These are phyloP conservation scores for Napeogenes sylphis DNA, from an alignment of 2,888 invertebrate genomes.

Conservation along the genomic window DNA sequence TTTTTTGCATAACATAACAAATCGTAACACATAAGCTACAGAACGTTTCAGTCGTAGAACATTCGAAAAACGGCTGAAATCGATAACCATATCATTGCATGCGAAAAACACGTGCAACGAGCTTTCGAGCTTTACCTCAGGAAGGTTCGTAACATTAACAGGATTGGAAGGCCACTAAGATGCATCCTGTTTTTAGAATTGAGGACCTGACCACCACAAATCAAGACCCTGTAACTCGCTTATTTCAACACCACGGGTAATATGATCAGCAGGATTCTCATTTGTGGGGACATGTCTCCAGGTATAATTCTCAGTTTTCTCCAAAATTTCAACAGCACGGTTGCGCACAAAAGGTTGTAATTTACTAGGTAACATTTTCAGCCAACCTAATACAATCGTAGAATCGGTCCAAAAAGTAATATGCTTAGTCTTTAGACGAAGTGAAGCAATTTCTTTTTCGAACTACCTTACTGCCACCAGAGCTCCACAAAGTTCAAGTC, in stretches of 20 bases:
- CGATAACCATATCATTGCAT: slow-evolving; percentile 4
- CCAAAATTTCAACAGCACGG: slow-evolving; percentile 35
- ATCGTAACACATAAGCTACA: neutral
- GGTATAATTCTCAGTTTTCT: slow-evolving; percentile 23
- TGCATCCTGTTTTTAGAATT: slow-evolving; percentile 10
- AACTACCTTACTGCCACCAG: too few relatives aligned
- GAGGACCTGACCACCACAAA: slow-evolving; percentile 24
- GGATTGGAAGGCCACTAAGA: slow-evolving; percentile 14
- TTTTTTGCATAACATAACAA: too few relatives aligned
- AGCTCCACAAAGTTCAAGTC: too few relatives aligned
- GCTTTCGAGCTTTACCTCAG: neutral
- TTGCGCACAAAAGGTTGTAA: slow-evolving; percentile 37
- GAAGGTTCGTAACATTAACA: slow-evolving; percentile 1
- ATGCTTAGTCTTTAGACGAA: too few relatives aligned
- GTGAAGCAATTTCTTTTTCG: too few relatives aligned
- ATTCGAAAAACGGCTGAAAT: slow-evolving; percentile 27
- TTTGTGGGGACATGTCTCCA: slow-evolving; percentile 36
- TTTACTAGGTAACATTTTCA: slow-evolving; percentile 24
- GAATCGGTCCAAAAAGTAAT: slow-evolving; percentile 4
- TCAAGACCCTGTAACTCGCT: slow-evolving; percentile 2
- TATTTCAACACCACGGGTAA: slow-evolving; percentile 24
- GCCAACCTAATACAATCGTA: too few relatives aligned
- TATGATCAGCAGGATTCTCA: slow-evolving; percentile 26
- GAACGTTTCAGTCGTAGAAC: slow-evolving; percentile 19
- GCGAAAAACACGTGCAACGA: neutral